phyloP scores from a whole-genome alignment of 1,140 invertebrate species.

The Calephelis nemesis region DNA sequence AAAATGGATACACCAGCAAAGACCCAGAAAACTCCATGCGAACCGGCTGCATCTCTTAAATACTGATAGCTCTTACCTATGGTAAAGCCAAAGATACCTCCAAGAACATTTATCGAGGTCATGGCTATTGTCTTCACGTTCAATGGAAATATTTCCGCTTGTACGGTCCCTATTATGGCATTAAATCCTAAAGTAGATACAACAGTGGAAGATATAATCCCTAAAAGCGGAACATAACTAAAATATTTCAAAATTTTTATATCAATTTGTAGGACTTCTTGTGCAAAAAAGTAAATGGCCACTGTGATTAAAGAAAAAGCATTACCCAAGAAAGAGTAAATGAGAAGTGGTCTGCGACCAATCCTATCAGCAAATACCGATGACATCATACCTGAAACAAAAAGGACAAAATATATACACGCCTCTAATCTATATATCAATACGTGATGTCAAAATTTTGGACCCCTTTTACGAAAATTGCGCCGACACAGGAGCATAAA shows the following conservation, averaged over 20 bases:
- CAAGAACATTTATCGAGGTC: slow-evolving; percentile 59
- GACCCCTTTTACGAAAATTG: too few relatives aligned
- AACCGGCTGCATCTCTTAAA: slow-evolving; percentile 66
- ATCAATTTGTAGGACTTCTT: slow-evolving; percentile 44
- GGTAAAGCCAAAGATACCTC: slow-evolving; percentile 65
- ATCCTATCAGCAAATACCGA: slow-evolving; percentile 85
- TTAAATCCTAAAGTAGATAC: slow-evolving; percentile 79
- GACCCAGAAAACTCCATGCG: slow-evolving; percentile 75
- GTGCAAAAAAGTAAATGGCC: slow-evolving; percentile 75
- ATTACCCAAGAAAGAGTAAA: slow-evolving; percentile 79
- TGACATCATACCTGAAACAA: slow-evolving; percentile 80
- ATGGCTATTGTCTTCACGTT: slow-evolving; percentile 80
- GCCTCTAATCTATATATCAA: too few relatives aligned
- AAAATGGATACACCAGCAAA: slow-evolving; percentile 69
- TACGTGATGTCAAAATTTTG: too few relatives aligned
- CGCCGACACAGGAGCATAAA: too few relatives aligned
- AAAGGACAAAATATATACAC: neutral
- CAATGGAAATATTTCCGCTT: slow-evolving; percentile 81
- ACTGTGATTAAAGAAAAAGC: slow-evolving; percentile 72
- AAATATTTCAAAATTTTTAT: slow-evolving; percentile 45
- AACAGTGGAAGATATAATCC: slow-evolving; percentile 78
- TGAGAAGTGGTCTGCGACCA: slow-evolving; percentile 84
- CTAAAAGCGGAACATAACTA: slow-evolving; percentile 74
- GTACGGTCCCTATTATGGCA: slow-evolving; percentile 79
- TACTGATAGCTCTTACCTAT: slow-evolving; percentile 76